A percentile compares a stretch with the other conserved stretches of the same genome.
Conservation (phyloP, 2,888 invertebrate species). For the Phyllotreta striolata region DNA sequence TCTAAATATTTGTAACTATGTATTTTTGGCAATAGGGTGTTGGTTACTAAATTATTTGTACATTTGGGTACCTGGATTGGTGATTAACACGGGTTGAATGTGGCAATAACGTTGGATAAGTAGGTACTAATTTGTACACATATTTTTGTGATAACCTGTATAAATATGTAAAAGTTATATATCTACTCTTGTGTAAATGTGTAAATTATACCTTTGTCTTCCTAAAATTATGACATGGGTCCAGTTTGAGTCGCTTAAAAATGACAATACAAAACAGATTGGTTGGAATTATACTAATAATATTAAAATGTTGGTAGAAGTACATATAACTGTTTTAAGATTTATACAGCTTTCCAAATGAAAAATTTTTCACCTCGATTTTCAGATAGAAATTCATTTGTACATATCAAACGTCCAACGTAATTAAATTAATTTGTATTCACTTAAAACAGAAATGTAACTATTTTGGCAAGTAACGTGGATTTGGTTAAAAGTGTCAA, state of each 20-base stretch:
- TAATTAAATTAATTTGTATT: too few species aligned
- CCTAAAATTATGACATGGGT: conserved; percentile 46
- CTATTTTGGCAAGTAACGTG: too few species aligned
- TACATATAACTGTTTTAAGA: conserved; percentile 35
- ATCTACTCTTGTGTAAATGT: conserved; percentile 34
- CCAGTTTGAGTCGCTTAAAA: conserved; percentile 47
- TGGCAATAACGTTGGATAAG: too few species aligned
- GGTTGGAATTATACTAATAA: conserved; percentile 40
- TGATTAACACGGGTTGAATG: background rate
- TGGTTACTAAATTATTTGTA: conserved; percentile 26
- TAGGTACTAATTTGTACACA: background rate
- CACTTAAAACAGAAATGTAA: too few species aligned
- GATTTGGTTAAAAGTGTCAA: too few species aligned
- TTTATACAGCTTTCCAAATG: conserved; percentile 36
- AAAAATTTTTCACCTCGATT: conserved; percentile 28
- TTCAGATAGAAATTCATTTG: conserved; percentile 15
- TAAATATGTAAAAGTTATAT: conserved; percentile 13
- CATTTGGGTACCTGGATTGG: conserved; percentile 1
- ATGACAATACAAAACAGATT: conserved; percentile 47
- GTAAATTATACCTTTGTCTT: conserved; percentile 40
- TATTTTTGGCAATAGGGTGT: conserved; percentile 44
- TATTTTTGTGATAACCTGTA: conserved; percentile 18
- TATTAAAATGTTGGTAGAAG: conserved; percentile 34
- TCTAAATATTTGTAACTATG: conserved; percentile 42
- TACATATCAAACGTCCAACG: conserved; percentile 17